Conservation (phyloP, 2,113 vertebrate genomes). For the Callopanchax toddi region DNA sequence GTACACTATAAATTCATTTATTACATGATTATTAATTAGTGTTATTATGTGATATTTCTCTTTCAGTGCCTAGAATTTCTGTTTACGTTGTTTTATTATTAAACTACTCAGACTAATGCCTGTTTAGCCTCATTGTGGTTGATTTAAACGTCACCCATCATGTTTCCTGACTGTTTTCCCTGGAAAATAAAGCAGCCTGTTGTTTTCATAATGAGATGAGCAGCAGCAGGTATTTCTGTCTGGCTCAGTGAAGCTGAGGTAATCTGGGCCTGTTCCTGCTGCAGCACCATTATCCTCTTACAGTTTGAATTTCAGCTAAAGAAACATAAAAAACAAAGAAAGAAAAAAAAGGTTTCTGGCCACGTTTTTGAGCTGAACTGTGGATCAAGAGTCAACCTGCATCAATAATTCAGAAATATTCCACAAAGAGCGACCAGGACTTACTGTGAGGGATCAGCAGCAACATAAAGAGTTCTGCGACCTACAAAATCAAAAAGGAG, state of each 20-base stretch:
- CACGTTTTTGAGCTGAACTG: constrained; percentile 1
- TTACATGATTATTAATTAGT: too few relatives aligned
- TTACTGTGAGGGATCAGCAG: constrained; percentile 19
- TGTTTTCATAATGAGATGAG: neutral
- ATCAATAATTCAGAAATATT: constrained; percentile 33
- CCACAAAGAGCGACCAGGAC: constrained; percentile 26
- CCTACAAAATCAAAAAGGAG: constrained; percentile 30
- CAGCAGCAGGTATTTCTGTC: neutral
- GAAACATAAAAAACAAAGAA: neutral
- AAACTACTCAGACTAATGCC: neutral
- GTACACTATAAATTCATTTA: too few relatives aligned
- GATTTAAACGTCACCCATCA: too few relatives aligned
- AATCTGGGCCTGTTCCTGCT: constrained; percentile 22
- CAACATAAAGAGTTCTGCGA: constrained; percentile 32
- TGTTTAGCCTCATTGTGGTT: neutral
- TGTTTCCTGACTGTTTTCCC: neutral
- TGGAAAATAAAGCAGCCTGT: neutral
- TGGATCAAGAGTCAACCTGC: constrained; percentile 6
- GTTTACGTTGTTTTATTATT: constrained; percentile 3
- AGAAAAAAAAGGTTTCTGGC: neutral
- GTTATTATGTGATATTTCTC: too few relatives aligned
- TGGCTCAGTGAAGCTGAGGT: neutral
- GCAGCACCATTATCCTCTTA: constrained; percentile 18
- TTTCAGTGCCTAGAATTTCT: too few relatives aligned
- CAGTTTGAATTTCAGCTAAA: constrained; percentile 25